A percentile compares a stretch with the other conserved stretches of the same genome.
These are phyloP conservation scores for Pediacus dermestoides DNA, from an alignment of 2,888 invertebrate genomes.

Conservation along the genomic window DNA sequence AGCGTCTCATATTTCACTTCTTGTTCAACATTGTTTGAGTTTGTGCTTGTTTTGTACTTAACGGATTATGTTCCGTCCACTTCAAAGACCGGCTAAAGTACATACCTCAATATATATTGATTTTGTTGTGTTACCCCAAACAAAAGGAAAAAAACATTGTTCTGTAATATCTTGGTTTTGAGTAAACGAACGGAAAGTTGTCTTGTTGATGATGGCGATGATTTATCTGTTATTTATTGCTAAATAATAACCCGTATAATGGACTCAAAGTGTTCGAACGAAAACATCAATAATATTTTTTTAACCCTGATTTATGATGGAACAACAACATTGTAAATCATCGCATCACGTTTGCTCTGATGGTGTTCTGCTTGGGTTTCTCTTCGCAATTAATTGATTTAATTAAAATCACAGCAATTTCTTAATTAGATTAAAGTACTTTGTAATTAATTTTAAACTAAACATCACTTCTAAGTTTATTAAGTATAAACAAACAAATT, in stretches of 20 bases:
- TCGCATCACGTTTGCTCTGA: conserved; percentile 4
- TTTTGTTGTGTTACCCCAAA: no score
- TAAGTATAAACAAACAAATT: no score
- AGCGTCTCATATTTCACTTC: conserved; percentile 33
- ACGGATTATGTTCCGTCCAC: conserved; percentile 31
- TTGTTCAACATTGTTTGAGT: conserved; percentile 33
- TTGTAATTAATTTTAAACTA: no score
- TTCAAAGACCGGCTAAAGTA: no score
- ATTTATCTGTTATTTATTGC: conserved; percentile 8
- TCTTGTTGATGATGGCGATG: no score
- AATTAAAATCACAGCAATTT: not conserved
- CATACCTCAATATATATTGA: no score
- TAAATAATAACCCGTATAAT: conserved; percentile 6
- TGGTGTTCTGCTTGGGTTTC: conserved; percentile 6
- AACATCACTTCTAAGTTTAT: no score
- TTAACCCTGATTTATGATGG: conserved; percentile 12
- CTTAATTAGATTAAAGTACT: conserved; percentile 8
- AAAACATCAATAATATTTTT: conserved; percentile 9
- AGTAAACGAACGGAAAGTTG: no score
- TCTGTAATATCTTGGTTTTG: no score
- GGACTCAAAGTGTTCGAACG: conserved; percentile 11
- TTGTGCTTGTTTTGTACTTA: conserved; percentile 32
- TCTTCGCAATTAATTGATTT: conserved; percentile 1
- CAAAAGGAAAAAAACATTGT: no score
- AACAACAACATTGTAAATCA: conserved; percentile 14